These are phyloP conservation scores for Xenopus borealis DNA, from an alignment of 2,113 vertebrate species.

Conservation along the genomic window DNA sequence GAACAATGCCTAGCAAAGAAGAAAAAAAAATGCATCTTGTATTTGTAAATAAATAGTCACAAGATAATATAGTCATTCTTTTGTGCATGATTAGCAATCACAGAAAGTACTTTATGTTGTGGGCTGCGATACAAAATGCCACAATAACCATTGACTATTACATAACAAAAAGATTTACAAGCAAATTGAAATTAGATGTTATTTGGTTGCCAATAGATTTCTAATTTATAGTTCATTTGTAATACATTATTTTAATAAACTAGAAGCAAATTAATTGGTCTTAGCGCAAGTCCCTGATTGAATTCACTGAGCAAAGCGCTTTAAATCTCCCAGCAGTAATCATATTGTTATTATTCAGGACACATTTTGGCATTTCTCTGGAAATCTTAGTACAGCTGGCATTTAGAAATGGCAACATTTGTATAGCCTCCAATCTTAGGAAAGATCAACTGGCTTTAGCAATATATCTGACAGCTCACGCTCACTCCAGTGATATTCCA, in stretches of 20 bases:
- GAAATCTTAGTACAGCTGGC: conserved; percentile 29
- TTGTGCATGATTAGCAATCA: too few relatives aligned
- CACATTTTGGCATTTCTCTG: conserved; percentile 32
- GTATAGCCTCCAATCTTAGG: conserved; percentile 28
- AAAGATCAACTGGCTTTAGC: conserved; percentile 35
- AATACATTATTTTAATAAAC: conserved; percentile 1
- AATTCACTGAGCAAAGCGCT: neutral
- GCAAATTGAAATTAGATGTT: neutral
- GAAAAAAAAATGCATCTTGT: too few relatives aligned
- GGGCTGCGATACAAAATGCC: too few relatives aligned
- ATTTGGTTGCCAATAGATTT: neutral
- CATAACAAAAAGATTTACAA: too few relatives aligned
- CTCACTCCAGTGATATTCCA: conserved; percentile 5
- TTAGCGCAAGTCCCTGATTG: neutral
- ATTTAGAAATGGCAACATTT: conserved; percentile 39
- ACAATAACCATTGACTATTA: too few relatives aligned
- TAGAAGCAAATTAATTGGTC: neutral
- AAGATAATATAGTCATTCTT: too few relatives aligned
- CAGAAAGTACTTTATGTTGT: too few relatives aligned
- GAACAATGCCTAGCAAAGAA: too few relatives aligned
- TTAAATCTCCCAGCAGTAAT: conserved; percentile 17
- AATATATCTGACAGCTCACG: conserved; percentile 14
- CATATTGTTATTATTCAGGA: conserved; percentile 36
- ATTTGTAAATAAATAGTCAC: too few relatives aligned
- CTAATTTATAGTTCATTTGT: neutral